Percentiles rank a stretch among this genome's conserved stretches.
phyloP scores from a whole-genome alignment of 2,113 vertebrate genomes.

The Protomyctophum bolini region DNA sequence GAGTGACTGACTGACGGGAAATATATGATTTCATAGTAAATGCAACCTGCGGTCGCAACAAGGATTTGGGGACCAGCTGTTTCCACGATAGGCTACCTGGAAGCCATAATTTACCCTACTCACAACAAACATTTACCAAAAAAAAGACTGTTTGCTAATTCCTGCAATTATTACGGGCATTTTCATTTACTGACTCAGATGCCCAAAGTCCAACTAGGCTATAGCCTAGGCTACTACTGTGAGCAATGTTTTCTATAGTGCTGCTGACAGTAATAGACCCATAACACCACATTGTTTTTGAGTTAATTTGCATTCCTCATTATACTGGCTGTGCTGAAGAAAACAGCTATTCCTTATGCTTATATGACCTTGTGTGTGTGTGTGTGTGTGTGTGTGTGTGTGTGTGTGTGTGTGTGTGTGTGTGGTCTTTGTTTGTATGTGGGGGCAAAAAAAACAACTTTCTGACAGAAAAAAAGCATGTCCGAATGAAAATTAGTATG shows the following conservation, averaged over 20 bases:
- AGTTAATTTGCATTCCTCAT: slow-evolving; percentile 20
- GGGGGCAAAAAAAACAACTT: no score
- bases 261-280: slow-evolving; percentile 62
- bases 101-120: slow-evolving; percentile 25
- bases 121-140: no score
- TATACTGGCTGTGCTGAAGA: slow-evolving; percentile 54
- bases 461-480: not conserved
- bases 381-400: not conserved
- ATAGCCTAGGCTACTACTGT: no score
- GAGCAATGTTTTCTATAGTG: slow-evolving; percentile 18
- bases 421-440: no score
- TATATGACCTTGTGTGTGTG: not conserved
- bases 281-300: not conserved
- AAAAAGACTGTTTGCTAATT: no score
- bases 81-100: slow-evolving; percentile 31
- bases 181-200: slow-evolving; percentile 59
- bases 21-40: no score
- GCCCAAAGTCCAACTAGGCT: slow-evolving; percentile 52
- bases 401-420: not conserved
- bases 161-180: not conserved
- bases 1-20: no score
- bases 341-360: slow-evolving; percentile 1
- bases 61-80: no score
- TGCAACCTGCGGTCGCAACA: no score
- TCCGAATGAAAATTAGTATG: not conserved